Base-by-base conservation (phyloP, 2,888 invertebrate genomes). In the Agrypnus murinus region DNA sequence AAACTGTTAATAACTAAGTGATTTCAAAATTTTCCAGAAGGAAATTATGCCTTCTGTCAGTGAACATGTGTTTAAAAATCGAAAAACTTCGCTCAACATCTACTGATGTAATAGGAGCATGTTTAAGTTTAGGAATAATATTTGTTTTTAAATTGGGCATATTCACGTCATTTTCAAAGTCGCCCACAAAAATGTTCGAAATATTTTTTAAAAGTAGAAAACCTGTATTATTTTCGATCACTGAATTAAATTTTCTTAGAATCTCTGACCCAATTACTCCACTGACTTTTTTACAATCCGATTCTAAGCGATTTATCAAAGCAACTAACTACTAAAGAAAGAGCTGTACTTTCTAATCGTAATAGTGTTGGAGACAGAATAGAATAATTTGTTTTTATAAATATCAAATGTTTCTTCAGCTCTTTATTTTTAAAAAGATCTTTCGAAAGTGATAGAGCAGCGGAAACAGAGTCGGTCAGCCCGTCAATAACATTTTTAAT, bases 11-110 rank as follows among this genome's bases (percentile, higher is more conserved):
- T 9, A 36, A 36, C 36, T 9, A 36, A 36, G 36, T 36, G 36
- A 8, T 36, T 36, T 36, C 36, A 36, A 36, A 36, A 36, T 36
- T 36, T 36, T 36, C 9, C 36, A 36, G 36, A 36, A 36, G 36
- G 36, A 36, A 36, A 10, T 36, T 36, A 36, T 36, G 36, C 36
- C 9, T 36, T 36, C 9, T 36, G 9, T 36, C 36, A 10, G 36
- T 36, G 9, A 36, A 36, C 36, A 36, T 9, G 36, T 36, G 9
- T 36, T 36, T 36, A 36, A 7, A 36, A 36, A 36, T 36, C 9
- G 36, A 36, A 36, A 36, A 36, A 36, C 36, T 36, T 36, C 36
- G 36, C 9, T 9, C 36, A 36, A 36, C 9, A 36, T 36, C 36
- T 36, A 36, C 36, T 36, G 36, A 36, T 36, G 36, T 36, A 36